These are phyloP conservation scores for Brachionus koreanus DNA, from an alignment of 1,140 invertebrate species.

Conservation along the genomic window DNA sequence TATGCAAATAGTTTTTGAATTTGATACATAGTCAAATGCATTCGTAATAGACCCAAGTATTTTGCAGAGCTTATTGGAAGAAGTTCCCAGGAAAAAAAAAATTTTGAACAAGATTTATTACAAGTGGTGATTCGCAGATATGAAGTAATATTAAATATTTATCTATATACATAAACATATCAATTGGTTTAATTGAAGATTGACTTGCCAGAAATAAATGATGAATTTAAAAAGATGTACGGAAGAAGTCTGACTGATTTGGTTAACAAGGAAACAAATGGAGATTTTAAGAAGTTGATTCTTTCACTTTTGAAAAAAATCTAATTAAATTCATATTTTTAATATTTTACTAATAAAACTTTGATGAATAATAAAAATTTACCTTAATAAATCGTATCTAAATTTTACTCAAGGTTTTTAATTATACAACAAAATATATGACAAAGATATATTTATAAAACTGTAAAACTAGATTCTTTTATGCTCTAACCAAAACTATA, in stretches of 20 bases:
- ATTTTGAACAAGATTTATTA: conserved; percentile 33
- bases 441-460: no score
- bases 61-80: not conserved
- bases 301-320: not conserved
- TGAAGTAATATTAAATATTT: not conserved
- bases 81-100: not conserved
- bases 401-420: no score
- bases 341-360: not conserved
- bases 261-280: not conserved
- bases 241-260: not conserved
- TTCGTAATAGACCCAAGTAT: not conserved
- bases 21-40: not conserved
- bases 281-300: conserved; percentile 31
- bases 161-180: not conserved
- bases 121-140: conserved; percentile 1
- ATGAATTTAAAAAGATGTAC: conserved; percentile 2
- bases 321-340: not conserved
- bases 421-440: no score
- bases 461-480: no score
- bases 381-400: no score
- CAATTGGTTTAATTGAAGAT: not conserved
- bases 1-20: not conserved
- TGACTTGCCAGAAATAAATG: conserved; percentile 39
- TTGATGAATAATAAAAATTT: no score
- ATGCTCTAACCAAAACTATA: no score